Conservation (phyloP, 2,888 invertebrate species). For the Ichneumoninae sp. region DNA sequence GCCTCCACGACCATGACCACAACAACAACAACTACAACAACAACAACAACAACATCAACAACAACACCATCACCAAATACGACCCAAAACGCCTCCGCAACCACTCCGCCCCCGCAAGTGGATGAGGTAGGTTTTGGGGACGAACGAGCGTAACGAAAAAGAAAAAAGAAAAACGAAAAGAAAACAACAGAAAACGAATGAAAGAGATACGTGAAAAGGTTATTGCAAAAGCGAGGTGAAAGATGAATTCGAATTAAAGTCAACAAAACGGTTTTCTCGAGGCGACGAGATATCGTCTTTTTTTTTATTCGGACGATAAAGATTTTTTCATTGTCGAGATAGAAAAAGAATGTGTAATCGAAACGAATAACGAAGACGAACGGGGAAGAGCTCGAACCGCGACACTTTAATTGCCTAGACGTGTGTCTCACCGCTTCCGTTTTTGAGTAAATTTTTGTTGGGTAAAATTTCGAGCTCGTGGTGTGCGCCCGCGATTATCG, state of each 20-base stretch:
- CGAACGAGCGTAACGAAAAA: constrained; percentile 59
- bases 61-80: constrained; percentile 81
- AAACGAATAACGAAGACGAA: background rate
- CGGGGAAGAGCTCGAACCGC: background rate
- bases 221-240: constrained; percentile 47
- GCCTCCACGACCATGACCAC: constrained; percentile 77
- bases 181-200: constrained; percentile 3
- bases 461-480: constrained; percentile 16
- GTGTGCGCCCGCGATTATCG: background rate
- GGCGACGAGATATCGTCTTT: constrained; percentile 5
- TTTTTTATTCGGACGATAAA: background rate
- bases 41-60: constrained; percentile 76
- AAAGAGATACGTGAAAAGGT: constrained; percentile 43
- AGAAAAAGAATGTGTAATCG: background rate
- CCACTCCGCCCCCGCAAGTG: constrained; percentile 82
- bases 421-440: constrained; percentile 7
- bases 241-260: constrained; percentile 56
- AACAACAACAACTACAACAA: constrained; percentile 74
- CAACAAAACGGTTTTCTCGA: constrained; percentile 31
- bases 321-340: background rate
- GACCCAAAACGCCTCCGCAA: constrained; percentile 82
- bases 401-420: constrained; percentile 12
- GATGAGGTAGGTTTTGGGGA: constrained; percentile 83
- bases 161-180: constrained; percentile 20
- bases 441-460: constrained; percentile 9